A percentile compares a stretch with the other conserved stretches of the same genome.
phyloP scores from a whole-genome alignment of 2,113 vertebrate species.

The Scatophagus argus region DNA sequence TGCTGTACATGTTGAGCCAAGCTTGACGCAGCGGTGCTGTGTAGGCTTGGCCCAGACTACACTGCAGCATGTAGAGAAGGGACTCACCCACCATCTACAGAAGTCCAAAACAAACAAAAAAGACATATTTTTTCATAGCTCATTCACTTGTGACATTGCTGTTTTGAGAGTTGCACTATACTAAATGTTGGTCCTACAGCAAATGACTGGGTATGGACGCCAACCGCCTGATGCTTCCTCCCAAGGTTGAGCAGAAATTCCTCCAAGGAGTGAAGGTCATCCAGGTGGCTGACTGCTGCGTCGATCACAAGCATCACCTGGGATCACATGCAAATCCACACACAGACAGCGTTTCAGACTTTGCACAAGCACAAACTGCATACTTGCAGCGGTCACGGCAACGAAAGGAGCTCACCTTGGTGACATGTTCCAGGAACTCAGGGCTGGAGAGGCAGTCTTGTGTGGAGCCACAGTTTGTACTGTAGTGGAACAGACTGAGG shows the following conservation, averaged over 20 bases:
- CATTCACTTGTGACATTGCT: conserved; percentile 27
- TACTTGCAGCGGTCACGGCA: background rate
- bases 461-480: conserved; percentile 87
- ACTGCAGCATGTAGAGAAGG: conserved; percentile 94
- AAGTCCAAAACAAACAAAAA: conserved; percentile 37
- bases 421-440: conserved; percentile 93
- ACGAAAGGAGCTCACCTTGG: conserved; percentile 87
- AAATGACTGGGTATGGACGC: conserved; percentile 92
- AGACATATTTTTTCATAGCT: background rate
- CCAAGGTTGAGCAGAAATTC: conserved; percentile 92
- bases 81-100: conserved; percentile 91
- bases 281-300: conserved; percentile 91
- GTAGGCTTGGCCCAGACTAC: conserved; percentile 90
- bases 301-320: conserved; percentile 98
- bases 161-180: conserved; percentile 8
- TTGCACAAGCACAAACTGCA: background rate
- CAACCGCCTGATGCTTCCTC: conserved; percentile 91
- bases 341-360: background rate
- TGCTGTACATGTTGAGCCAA: conserved; percentile 91
- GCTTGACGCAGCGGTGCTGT: conserved; percentile 87
- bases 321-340: background rate
- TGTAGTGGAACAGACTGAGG: conserved; percentile 92
- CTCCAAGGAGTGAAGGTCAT: conserved; percentile 90
- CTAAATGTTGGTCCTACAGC: conserved; percentile 83
- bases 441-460: conserved; percentile 93